phyloP scores from a whole-genome alignment of 2,113 vertebrate genomes.

The Euleptes europaea region DNA sequence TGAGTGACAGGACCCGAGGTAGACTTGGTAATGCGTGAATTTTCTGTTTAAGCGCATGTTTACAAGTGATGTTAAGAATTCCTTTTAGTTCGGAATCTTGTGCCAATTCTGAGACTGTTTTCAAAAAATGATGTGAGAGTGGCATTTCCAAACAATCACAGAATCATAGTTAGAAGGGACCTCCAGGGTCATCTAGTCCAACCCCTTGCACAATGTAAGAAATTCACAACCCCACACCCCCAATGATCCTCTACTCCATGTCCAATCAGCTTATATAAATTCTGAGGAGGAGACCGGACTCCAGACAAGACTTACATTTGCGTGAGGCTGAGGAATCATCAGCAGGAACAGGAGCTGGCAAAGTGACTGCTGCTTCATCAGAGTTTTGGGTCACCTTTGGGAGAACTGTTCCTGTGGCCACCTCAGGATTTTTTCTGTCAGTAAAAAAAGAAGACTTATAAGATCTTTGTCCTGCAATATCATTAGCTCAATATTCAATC shows the following conservation, averaged over 20 bases:
- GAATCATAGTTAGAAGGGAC: too few relatives aligned
- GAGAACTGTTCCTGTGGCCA: conserved; percentile 2
- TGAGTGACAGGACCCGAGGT: too few relatives aligned
- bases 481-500: too few relatives aligned
- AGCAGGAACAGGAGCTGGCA: neutral
- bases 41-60: too few relatives aligned
- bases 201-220: too few relatives aligned
- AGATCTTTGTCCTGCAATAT: neutral
- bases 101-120: neutral
- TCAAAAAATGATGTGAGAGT: neutral
- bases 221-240: too few relatives aligned
- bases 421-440: conserved; percentile 37
- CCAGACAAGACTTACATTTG: conserved; percentile 62
- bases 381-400: conserved; percentile 32
- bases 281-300: neutral
- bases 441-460: neutral
- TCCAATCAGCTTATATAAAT: too few relatives aligned
- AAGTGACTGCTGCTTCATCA: neutral
- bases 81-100: neutral
- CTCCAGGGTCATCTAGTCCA: too few relatives aligned
- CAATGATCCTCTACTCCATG: too few relatives aligned
- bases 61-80: too few relatives aligned
- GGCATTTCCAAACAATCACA: neutral
- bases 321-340: conserved; percentile 5
- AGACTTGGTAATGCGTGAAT: too few relatives aligned